Conservation (phyloP, 64 coral and sea anemone genomes). For the Actinia tenebrosa region DNA sequence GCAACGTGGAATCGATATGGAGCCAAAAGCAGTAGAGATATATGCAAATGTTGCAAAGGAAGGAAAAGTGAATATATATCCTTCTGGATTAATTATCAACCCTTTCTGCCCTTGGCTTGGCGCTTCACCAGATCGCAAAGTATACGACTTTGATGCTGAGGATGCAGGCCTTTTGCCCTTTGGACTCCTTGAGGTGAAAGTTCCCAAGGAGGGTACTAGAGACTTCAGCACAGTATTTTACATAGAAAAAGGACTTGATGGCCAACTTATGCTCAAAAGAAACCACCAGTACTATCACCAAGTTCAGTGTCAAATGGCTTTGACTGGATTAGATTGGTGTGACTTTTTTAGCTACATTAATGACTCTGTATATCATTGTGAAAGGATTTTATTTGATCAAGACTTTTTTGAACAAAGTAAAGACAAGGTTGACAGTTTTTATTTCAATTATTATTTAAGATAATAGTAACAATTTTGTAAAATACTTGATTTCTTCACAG, state of each 20-base stretch:
- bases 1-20: conserved; percentile 40
- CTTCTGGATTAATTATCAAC: conserved; percentile 46
- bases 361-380: conserved; percentile 39
- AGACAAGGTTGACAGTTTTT: conserved; percentile 47
- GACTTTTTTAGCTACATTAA: conserved; percentile 42
- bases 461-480: not conserved
- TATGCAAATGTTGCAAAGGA: conserved; percentile 52
- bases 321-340: conserved; percentile 42
- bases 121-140: conserved; percentile 50
- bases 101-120: conserved; percentile 63
- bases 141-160: conserved; percentile 42
- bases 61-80: conserved; percentile 37
- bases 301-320: conserved; percentile 44
- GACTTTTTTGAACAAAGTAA: conserved; percentile 40
- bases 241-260: not conserved
- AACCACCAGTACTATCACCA: conserved; percentile 32
- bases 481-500: too few species aligned
- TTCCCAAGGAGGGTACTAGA: not conserved
- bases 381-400: conserved; percentile 37
- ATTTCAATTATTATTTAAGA: conserved; percentile 54
- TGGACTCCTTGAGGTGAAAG: not conserved
- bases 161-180: not conserved
- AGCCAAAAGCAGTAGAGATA: conserved; percentile 19
- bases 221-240: not conserved
- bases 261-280: not conserved